These are phyloP conservation scores for Drosophila melanosoma DNA, from an alignment of 2,888 invertebrate genomes.

Conservation along the genomic window DNA sequence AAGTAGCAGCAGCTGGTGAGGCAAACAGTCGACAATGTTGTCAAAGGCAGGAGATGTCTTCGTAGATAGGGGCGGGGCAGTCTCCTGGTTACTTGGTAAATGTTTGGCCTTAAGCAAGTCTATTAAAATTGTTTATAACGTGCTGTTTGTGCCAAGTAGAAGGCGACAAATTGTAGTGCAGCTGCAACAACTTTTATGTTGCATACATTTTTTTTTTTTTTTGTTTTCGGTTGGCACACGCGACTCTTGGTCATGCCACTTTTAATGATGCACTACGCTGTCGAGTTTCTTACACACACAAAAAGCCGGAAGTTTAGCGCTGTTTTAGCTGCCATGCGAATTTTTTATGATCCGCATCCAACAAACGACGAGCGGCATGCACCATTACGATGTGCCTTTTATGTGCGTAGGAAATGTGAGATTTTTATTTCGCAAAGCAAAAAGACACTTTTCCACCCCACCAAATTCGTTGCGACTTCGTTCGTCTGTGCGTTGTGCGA, in stretches of 20 bases:
- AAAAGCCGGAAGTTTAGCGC: slow-evolving; percentile 78
- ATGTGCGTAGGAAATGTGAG: slow-evolving; percentile 76
- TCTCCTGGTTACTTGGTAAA: slow-evolving; percentile 29
- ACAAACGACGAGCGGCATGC: slow-evolving; percentile 15
- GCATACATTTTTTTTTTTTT: slow-evolving; percentile 51
- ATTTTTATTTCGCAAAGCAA: slow-evolving; percentile 47
- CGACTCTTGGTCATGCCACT: slow-evolving; percentile 59
- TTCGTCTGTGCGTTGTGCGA: not conserved
- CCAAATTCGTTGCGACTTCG: slow-evolving; percentile 13
- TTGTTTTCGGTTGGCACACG: slow-evolving; percentile 35
- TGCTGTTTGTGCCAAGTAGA: slow-evolving; percentile 44
- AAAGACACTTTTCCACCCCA: slow-evolving; percentile 38
- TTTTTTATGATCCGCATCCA: slow-evolving; percentile 64
- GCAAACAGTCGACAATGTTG: slow-evolving; percentile 64
- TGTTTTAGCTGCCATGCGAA: slow-evolving; percentile 71
- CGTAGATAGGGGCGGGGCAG: not conserved
- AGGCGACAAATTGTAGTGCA: slow-evolving; percentile 47
- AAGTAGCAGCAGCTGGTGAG: slow-evolving; percentile 29
- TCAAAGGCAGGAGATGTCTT: slow-evolving; percentile 30
- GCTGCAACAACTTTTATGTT: slow-evolving; percentile 65
- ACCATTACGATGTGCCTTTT: slow-evolving; percentile 58
- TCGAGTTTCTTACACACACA: slow-evolving; percentile 50
- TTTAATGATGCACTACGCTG: slow-evolving; percentile 71
- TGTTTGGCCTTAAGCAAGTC: slow-evolving; percentile 79
- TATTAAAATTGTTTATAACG: slow-evolving; percentile 79